Conservation (phyloP, 2,797 vertebrate species). For the Gallirallus australis region DNA sequence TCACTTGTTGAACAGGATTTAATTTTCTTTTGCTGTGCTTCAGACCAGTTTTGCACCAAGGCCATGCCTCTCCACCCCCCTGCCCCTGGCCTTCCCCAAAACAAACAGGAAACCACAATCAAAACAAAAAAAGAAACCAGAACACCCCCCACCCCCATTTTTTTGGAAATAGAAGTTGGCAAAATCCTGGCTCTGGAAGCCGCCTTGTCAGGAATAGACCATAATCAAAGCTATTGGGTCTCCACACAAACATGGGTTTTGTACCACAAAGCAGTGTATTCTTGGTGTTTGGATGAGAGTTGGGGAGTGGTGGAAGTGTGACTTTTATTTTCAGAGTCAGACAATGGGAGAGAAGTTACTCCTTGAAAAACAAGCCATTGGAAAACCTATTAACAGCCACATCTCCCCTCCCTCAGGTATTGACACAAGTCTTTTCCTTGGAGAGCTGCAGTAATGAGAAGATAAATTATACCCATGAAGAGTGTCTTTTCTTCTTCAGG, state of each 20-base stretch:
- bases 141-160: background rate
- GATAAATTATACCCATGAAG: background rate
- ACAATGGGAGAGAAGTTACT: background rate
- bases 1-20: background rate
- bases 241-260: background rate
- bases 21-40: background rate
- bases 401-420: background rate
- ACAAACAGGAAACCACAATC: background rate
- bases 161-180: background rate
- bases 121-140: background rate
- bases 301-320: background rate
- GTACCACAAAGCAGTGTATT: background rate
- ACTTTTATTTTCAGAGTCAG: background rate
- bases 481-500: background rate
- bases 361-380: background rate
- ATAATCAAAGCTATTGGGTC: background rate
- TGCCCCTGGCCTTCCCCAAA: background rate
- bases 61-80: background rate
- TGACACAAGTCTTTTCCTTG: background rate
- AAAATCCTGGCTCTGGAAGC: background rate
- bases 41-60: background rate
- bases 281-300: background rate
- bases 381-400: background rate
- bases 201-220: background rate
- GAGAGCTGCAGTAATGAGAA: background rate